Evolutionary conservation across 1,140 invertebrate species (phyloP), one percentile per base, ranked within the genome.

Genomic region (Calliopsis andreniformis): DNA sequence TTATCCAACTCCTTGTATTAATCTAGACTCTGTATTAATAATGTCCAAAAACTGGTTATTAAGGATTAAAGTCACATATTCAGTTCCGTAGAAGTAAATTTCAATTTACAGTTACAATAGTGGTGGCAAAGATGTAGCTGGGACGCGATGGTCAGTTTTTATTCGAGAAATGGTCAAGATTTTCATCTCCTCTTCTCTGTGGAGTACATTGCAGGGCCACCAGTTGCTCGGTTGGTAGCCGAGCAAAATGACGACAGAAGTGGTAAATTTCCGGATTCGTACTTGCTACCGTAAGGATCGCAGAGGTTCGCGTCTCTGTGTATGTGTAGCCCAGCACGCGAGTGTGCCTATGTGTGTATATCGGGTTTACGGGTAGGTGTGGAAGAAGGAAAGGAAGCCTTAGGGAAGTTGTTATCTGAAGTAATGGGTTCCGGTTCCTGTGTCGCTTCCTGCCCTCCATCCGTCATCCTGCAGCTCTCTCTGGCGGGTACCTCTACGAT

Each of bases 381-480:
- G 76, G 62, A 63, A 83, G 69, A 84, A 80, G 73, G 82, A 76
- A 82, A 82, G 69, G 68, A 64, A 83, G 76, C 71, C 84, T 82
- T 83, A 62, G 79, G 83, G 86, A 87, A 87, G 86, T 87, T 87
- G 86, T 87, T 87, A 87, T 87, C 82, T 84, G 82, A 70, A 87
- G 83, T 87, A 87, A 87, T 87, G 82, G 86, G 79, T 87, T 87
- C 86, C 86, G 85, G 79, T 87, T 87, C 84, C 86, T 84, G 82
- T 87, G 79, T 87, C 77, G 86, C 75, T 87, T 86, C 85, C 85
- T 86, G 73, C 79, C 78, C 73, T 86, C 76, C 77, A 86, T 87
- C 82, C 82, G 80, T 87, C 83, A 86, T 87, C 71, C 63, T 51
- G 53, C 66, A 76, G 30, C 49, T 79, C 59, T 79, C 68, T 71